These are phyloP conservation scores for Xanthostigma xanthostigma DNA, from an alignment of 2,888 invertebrate genomes.

Conservation along the genomic window DNA sequence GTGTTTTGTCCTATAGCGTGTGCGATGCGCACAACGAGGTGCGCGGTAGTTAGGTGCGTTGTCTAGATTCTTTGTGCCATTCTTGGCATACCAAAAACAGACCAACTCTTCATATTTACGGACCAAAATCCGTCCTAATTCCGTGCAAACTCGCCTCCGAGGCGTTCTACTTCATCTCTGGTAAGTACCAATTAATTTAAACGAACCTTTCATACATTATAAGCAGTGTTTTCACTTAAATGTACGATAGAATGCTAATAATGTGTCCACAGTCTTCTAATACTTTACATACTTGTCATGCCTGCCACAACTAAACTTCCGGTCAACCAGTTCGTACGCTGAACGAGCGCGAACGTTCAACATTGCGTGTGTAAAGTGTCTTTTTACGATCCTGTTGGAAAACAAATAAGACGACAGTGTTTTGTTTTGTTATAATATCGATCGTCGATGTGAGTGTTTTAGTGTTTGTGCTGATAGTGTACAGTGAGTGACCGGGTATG, in stretches of 20 bases:
- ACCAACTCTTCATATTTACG: conserved; percentile 57
- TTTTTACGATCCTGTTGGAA: conserved; percentile 19
- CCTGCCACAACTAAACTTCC: conserved; percentile 46
- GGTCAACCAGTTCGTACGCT: conserved; percentile 24
- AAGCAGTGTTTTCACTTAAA: conserved; percentile 41
- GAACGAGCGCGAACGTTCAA: too few relatives aligned
- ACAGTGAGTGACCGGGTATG: too few relatives aligned
- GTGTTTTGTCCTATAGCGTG: conserved; percentile 34
- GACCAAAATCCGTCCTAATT: conserved; percentile 53
- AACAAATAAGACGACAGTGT: conserved; percentile 29
- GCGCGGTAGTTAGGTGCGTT: conserved; percentile 79
- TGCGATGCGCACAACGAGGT: conserved; percentile 61
- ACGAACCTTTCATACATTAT: conserved; percentile 46
- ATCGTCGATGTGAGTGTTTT: too few relatives aligned
- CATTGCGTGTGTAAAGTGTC: conserved; percentile 19
- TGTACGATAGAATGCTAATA: conserved; percentile 55
- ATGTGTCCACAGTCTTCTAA: conserved; percentile 62
- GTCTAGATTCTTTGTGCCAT: conserved; percentile 96
- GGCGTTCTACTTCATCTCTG: conserved; percentile 50
- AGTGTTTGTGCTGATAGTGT: too few relatives aligned
- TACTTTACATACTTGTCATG: conserved; percentile 67
- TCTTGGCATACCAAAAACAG: conserved; percentile 85
- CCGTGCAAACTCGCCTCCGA: conserved; percentile 42
- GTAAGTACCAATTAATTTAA: conserved; percentile 50
- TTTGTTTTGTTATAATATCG: too few relatives aligned